A percentile compares a stretch with the other conserved stretches of the same genome.
These are phyloP conservation scores for Drosophila longiperda DNA, from an alignment of 2,888 invertebrate genomes.

Conservation along the genomic window DNA sequence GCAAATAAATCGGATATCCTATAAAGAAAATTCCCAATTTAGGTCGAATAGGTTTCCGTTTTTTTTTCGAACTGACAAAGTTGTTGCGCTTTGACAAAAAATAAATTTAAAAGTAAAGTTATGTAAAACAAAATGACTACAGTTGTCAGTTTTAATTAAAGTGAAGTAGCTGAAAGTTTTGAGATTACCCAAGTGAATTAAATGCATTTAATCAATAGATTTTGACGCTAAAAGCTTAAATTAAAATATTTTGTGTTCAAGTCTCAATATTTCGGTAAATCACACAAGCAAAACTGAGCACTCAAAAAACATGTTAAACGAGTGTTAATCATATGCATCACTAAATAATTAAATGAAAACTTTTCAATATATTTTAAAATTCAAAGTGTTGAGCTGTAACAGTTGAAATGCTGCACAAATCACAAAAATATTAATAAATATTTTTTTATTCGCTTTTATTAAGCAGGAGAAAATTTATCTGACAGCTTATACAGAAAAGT, in stretches of 20 bases:
- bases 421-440: not conserved
- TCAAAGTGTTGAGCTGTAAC: not conserved
- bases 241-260: not conserved
- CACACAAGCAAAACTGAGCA: not conserved
- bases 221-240: not conserved
- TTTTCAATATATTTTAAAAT: not conserved
- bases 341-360: not conserved
- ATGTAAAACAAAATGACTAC: not conserved
- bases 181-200: not conserved
- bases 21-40: not conserved
- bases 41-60: not conserved
- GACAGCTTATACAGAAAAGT: not conserved
- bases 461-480: not conserved
- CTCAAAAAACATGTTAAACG: not conserved
- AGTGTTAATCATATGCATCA: not conserved
- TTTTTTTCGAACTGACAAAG: not conserved
- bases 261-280: not conserved
- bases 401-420: not conserved
- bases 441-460: not conserved
- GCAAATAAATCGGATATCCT: slow-evolving; percentile 42
- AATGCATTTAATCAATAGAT: not conserved
- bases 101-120: not conserved
- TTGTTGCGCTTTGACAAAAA: not conserved
- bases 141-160: not conserved
- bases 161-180: not conserved